Evolutionary conservation across 2,888 invertebrate species (phyloP).

Genomic region (Orthonevra nobilis): DNA sequence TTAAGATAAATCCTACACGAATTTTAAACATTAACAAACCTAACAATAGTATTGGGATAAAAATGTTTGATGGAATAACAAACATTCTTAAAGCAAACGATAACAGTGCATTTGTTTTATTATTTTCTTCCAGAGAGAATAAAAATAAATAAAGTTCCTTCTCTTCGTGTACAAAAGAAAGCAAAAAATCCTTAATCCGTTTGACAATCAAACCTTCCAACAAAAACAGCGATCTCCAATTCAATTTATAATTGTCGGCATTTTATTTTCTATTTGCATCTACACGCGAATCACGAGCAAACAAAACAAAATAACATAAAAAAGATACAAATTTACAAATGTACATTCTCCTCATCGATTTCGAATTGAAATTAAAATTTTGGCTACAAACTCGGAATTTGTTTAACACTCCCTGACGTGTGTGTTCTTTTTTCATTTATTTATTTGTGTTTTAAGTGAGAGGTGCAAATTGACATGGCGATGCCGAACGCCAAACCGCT

Average conservation of each 20-base stretch:
- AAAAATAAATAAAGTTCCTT: not conserved
- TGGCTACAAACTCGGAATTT: slow-evolving; percentile 41
- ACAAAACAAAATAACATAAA: slow-evolving; percentile 1
- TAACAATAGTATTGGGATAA: too few relatives aligned
- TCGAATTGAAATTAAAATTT: slow-evolving; percentile 32
- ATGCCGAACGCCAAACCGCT: slow-evolving; percentile 31
- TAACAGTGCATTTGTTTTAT: too few relatives aligned
- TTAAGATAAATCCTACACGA: too few relatives aligned
- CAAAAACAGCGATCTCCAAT: too few relatives aligned
- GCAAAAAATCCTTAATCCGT: slow-evolving; percentile 1
- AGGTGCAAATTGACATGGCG: slow-evolving; percentile 58
- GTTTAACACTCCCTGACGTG: slow-evolving; percentile 53
- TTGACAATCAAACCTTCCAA: too few relatives aligned
- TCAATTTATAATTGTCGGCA: slow-evolving; percentile 38
- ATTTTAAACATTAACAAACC: too few relatives aligned
- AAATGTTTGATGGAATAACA: slow-evolving; percentile 10
- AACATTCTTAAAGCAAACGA: not conserved
- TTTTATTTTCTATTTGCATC: slow-evolving; percentile 41
- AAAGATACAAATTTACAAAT: slow-evolving; percentile 1
- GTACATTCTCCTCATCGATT: slow-evolving; percentile 14
- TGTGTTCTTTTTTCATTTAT: slow-evolving; percentile 12
- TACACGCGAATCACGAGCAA: slow-evolving; percentile 45
- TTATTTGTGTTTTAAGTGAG: slow-evolving; percentile 24
- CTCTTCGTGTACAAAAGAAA: slow-evolving; percentile 7
- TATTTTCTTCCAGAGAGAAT: too few relatives aligned